Evolutionary conservation across 2,888 invertebrate species (phyloP), one percentile per base, ranked within the genome.

Genomic region (Melanostoma mellinum): DNA sequence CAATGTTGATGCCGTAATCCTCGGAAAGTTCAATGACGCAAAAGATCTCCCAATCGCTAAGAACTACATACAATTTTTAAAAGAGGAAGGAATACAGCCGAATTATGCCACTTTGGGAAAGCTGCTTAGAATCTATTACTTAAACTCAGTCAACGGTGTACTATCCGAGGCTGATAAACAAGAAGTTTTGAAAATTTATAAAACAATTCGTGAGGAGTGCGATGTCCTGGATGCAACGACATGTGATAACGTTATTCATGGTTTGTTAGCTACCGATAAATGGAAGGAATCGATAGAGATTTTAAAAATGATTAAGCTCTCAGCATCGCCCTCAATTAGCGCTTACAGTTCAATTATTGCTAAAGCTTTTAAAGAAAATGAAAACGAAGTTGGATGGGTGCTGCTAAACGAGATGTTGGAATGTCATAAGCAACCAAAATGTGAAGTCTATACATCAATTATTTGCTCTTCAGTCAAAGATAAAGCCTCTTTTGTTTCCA

Each of bases 201-300:
- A 87, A 3, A 55, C 81, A 2, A 78, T 90, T 8, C 86, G 86
- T 86, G 88, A 91, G 38, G 92, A 93, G 84, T 93, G 94, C 88
- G 92, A 93, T 63, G 88, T 93, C 0, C 88, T 96, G 61, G 95
- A 96, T 90, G 90, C 90, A 10, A 88, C 87, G 2, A 94, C 94
- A 20, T 93, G 93, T 86, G 94, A 94, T 87, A 90, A 91, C 87
- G 89, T 95, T 4, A 92, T 96, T 72, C 90, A 91, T 78, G 95
- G 93, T 0, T 88, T 97, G 3, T 94, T 94, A 85, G 87, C 93
- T 30, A 95, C 95, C 6, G 89, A 92, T 71, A 91, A 93, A 85
- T 96, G 95, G 95, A 92, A 92, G 86, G 93, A 94, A 75, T 92
- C 93, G 48, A 67, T 94, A 0, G 92, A 93, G 85, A 90, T 95